Evolutionary conservation across 2,888 invertebrate species (phyloP).

Genomic region (Ectemnius continuus): DNA sequence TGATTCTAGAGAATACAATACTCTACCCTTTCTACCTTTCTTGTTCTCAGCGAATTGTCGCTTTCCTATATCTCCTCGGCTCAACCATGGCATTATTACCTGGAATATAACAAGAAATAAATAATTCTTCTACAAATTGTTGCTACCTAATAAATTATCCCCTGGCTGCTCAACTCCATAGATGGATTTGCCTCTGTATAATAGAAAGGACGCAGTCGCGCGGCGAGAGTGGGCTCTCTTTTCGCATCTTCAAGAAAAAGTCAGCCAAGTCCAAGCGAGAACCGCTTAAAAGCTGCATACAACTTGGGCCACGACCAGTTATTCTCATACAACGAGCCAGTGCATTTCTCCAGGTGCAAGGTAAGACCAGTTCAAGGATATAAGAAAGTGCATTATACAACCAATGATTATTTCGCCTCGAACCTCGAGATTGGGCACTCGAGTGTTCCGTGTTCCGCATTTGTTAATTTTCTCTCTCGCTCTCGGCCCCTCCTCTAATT

Average conservation of each 20-base stretch:
- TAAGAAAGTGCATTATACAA: not conserved
- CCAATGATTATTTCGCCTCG: too few species aligned
- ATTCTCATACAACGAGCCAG: slow-evolving; percentile 49
- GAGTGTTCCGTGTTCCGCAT: too few species aligned
- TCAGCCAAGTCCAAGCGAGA: slow-evolving; percentile 28
- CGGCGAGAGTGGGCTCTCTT: slow-evolving; percentile 25
- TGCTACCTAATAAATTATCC: too few species aligned
- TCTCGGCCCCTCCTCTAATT: too few species aligned
- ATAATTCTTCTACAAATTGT: not conserved
- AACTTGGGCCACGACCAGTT: slow-evolving; percentile 55
- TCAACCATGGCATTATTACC: too few species aligned
- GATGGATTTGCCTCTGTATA: not conserved
- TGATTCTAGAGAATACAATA: too few species aligned
- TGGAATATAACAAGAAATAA: not conserved
- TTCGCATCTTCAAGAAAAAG: slow-evolving; percentile 21
- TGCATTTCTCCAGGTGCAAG: slow-evolving; percentile 57
- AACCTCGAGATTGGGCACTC: too few species aligned
- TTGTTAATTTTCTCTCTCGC: too few species aligned
- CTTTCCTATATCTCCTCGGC: too few species aligned
- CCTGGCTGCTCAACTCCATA: too few species aligned
- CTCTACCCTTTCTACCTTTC: too few species aligned
- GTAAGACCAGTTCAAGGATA: slow-evolving; percentile 52
- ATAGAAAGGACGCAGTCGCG: not conserved
- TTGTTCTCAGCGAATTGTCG: too few species aligned
- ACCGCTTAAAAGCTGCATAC: slow-evolving; percentile 64